Evolutionary conservation across 2,888 invertebrate genomes (phyloP), one percentile per base, ranked within the genome.

Genomic region (Drosophila neutralis): DNA sequence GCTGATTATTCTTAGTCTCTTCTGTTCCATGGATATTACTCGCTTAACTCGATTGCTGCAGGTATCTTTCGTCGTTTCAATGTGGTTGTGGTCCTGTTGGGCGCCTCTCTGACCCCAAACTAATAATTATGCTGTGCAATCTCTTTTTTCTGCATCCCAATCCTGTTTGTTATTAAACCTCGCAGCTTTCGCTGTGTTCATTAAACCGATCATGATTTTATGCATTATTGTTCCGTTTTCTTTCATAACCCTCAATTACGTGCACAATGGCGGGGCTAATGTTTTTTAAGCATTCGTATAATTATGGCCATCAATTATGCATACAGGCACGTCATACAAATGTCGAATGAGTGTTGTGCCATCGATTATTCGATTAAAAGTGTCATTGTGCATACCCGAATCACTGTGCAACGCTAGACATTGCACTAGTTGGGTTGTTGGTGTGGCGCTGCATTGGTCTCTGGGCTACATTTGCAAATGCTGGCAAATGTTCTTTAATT

Each of bases 401-500:
- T 24, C 78, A 69, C 68, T 77, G 81, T 78, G 73, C 77, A 52
- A 38, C 40, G 36, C 89, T 90, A 85, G 85, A 90, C 86, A 83
- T 90, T 85, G 88, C 60, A 87, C 86, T 87, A 89, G 83, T 69
- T 70, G 59, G 15, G 33, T 54, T 40, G 29, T 13, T 7, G 29
- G 5, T n/a, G 52, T 82, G 86, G 79, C 87, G 84, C 80, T 89
- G 90, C 90, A 90, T 90, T 89, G 87, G 87, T 87, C 87, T 77
- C 71, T 42, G 58, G 45, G 36, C 57, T 42, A 57, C 57, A 71
- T 74, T 83, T 80, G 81, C 81, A 83, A 83, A 77, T 74, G 68
- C 59, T 59, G 74, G 51, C 67, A 83, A 71, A 73, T 78, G 75
- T 84, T 70, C 87, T 76, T 90, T 87, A 90, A 87, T 90, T 87